Evolutionary conservation across 2,113 vertebrate genomes (phyloP).

Genomic region (Hypomesus transpacificus): DNA sequence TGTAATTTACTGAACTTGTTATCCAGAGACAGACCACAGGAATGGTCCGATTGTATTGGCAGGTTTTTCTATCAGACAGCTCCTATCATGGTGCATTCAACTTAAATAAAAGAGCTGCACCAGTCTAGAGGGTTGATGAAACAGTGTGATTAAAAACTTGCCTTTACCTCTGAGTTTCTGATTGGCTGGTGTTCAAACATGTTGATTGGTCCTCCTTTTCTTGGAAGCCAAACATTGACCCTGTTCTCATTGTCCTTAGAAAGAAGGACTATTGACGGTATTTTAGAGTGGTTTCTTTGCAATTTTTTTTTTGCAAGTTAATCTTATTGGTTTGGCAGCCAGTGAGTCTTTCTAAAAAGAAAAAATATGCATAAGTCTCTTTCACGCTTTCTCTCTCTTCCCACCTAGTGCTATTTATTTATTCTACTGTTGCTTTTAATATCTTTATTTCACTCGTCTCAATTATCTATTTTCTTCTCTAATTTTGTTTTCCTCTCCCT

Average conservation of each 20-base stretch:
- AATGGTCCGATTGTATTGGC: no score
- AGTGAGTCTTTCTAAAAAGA: neutral
- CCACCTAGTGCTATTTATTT: conserved; percentile 6
- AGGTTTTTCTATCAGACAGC: no score
- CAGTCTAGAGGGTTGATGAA: no score
- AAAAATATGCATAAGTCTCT: neutral
- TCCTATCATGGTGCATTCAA: no score
- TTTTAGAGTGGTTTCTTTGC: neutral
- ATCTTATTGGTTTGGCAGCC: neutral
- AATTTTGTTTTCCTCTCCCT: neutral
- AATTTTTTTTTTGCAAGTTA: neutral
- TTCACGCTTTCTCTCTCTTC: conserved; percentile 22
- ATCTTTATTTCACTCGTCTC: neutral
- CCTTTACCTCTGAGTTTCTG: no score
- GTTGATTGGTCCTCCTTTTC: no score
- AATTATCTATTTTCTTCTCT: neutral
- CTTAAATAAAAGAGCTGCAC: no score
- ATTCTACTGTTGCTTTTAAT: neutral
- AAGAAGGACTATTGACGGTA: neutral
- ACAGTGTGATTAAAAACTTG: no score
- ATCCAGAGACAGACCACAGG: no score
- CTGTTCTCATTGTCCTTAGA: neutral
- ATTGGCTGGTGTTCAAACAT: no score
- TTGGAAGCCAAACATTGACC: no score
- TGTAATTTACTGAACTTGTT: no score